Evolutionary conservation across 2,797 vertebrate species (phyloP), one percentile per base, ranked within the genome.

Genomic region (Masticophis lateralis): DNA sequence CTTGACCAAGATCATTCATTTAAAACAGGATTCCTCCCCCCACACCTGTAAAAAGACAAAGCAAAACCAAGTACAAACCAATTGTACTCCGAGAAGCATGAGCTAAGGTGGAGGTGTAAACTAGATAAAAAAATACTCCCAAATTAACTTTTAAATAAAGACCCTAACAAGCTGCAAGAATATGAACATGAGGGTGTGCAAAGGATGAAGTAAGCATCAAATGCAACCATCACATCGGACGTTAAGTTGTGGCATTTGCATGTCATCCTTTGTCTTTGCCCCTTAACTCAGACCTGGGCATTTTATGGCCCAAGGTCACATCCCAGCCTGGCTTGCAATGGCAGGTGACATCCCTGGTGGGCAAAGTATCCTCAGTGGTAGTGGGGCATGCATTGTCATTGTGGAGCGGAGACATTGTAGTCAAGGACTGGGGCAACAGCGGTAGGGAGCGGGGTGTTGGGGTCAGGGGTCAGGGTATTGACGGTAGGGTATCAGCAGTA

Each of bases 1-100:
- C 95, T 93, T 88, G 56, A 89, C 87, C 94, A 88, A 94, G 32
- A 63, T 66, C 94, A 93, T 90, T 94, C 87, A 20, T 56, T 79
- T 47, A 12, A 47, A 83, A 47, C 69, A 83, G 20, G 43, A 47
- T 83, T 83, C 22, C 37, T 25, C 37, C 43, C 47, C 10, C 43
- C 37, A 22, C 10, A 25, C 22, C 12, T 0, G 20, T 83, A 25
- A 83, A 22, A 79, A 83, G 37, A 16, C 69, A 74, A 83, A 47
- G 2, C 20, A 83, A 83, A 43, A 11, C 88, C 92, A 93, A 74
- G 10, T 10, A 10, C 37, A 28, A 28, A 93, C 37, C 88, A 95
- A 92, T 74, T 88, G 16, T 0, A 60, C 0, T 53, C n/a, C 91
- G 59, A 93, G 93, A 94, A 94, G 89, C 47, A 60, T 0, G 4